These are phyloP conservation scores for Shinisaurus crocodilurus DNA, from an alignment of 2,113 vertebrate genomes.

Conservation along the genomic window DNA sequence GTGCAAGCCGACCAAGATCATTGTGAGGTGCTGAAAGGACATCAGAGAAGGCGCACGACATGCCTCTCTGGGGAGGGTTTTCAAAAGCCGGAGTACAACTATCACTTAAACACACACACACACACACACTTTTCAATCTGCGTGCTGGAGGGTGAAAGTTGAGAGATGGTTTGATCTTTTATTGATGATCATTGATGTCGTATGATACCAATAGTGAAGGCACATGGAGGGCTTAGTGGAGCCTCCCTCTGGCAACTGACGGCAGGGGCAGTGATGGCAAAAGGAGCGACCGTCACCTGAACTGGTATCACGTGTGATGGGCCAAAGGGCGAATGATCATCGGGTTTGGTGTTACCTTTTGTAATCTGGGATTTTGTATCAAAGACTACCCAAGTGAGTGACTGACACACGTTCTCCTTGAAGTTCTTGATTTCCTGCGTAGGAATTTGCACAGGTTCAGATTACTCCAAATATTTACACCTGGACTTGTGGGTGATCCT, in stretches of 20 bases:
- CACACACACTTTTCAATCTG: neutral
- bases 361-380: neutral
- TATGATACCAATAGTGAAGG: neutral
- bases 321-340: neutral
- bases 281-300: neutral
- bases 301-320: neutral
- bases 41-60: no score
- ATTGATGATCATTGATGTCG: neutral
- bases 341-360: neutral
- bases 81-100: no score
- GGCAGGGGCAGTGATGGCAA: neutral
- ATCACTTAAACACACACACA: no score
- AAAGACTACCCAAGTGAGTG: neutral
- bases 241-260: neutral
- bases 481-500: neutral
- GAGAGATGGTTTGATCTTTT: neutral
- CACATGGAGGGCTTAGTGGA: neutral
- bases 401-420: no score
- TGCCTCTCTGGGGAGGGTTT: no score
- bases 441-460: neutral
- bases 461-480: neutral
- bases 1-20: no score
- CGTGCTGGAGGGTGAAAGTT: no score
- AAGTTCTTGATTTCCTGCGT: neutral
- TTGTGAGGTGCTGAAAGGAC: no score